These are phyloP conservation scores for Mya arenaria DNA, from an alignment of 1,140 invertebrate genomes.

Conservation along the genomic window DNA sequence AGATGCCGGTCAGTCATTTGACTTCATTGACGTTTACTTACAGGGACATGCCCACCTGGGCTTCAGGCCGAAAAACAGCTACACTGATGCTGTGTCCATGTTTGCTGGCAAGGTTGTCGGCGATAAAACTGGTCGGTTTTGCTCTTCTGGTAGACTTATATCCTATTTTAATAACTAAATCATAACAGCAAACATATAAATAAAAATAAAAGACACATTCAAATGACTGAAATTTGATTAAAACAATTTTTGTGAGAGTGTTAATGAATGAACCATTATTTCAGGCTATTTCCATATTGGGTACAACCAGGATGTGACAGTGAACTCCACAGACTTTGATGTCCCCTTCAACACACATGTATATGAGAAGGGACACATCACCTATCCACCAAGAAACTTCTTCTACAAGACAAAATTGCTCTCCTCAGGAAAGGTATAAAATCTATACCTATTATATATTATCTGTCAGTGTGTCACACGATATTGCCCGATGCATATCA, in stretches of 20 bases:
- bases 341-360: constrained; percentile 71
- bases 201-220: too few species aligned
- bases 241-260: too few species aligned
- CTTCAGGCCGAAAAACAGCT: constrained; percentile 58
- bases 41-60: constrained; percentile 65
- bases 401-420: constrained; percentile 70
- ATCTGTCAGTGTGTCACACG: too few species aligned
- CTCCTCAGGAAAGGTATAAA: constrained; percentile 67
- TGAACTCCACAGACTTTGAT: constrained; percentile 66
- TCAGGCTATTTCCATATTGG: constrained; percentile 72
- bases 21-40: constrained; percentile 65
- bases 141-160: too few species aligned
- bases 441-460: too few species aligned
- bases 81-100: constrained; percentile 51
- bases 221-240: too few species aligned
- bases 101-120: constrained; percentile 61
- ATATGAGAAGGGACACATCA: constrained; percentile 66
- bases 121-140: constrained; percentile 71
- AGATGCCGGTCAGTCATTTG: constrained; percentile 47
- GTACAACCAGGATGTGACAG: constrained; percentile 65
- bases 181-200: too few species aligned
- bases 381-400: constrained; percentile 66
- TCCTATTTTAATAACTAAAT: too few species aligned
- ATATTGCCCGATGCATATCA: too few species aligned
- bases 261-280: too few species aligned